Conservation (phyloP, 1,140 invertebrate genomes). For the Cryptotermes secundus region DNA sequence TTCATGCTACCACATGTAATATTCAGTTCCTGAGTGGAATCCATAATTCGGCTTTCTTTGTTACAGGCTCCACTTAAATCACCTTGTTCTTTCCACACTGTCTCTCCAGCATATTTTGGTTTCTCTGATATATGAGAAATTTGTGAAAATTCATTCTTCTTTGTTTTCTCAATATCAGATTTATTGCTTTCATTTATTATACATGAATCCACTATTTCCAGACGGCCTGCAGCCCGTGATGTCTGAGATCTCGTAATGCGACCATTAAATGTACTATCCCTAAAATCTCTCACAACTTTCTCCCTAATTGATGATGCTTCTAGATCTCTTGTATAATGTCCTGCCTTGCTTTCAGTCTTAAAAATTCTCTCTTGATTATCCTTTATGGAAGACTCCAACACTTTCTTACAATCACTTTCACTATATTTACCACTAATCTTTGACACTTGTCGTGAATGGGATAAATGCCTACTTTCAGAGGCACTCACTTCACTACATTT, state of each 20-base stretch:
- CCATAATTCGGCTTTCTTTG: conserved; percentile 28
- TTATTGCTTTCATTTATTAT: neutral
- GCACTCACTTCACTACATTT: neutral
- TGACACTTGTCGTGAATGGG: neutral
- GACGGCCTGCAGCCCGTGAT: neutral
- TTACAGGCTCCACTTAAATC: neutral
- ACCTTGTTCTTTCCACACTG: neutral
- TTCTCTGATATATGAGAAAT: neutral
- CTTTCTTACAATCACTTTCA: neutral
- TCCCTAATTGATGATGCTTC: neutral
- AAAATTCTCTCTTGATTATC: neutral
- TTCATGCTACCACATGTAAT: conserved; percentile 34
- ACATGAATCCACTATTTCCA: neutral
- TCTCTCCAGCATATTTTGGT: neutral
- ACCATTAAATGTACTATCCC: neutral
- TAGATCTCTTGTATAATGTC: neutral
- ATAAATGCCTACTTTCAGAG: neutral
- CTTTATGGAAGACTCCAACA: neutral
- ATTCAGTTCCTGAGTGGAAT: conserved; percentile 34
- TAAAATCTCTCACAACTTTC: conserved; percentile 20
- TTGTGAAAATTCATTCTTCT: neutral
- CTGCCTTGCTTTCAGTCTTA: neutral
- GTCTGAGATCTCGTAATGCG: conserved; percentile 29
- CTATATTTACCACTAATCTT: neutral
- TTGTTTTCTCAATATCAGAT: conserved; percentile 21